These are phyloP conservation scores for Peromyscus californicus DNA, from an alignment of 2,113 vertebrate genomes.

Conservation along the genomic window DNA sequence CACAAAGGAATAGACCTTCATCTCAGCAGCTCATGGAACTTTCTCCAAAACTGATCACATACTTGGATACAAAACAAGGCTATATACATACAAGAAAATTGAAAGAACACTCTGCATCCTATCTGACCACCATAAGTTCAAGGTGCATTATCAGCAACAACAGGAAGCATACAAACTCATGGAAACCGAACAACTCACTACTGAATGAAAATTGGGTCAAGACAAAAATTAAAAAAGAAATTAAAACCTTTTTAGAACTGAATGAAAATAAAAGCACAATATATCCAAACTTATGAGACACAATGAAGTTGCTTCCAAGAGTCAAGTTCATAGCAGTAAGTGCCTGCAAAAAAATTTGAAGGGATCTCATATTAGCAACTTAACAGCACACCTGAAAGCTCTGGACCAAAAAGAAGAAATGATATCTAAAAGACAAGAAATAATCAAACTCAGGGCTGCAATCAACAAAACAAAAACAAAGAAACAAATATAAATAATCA, in stretches of 20 bases:
- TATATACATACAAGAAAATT: not conserved
- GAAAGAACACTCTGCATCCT: not conserved
- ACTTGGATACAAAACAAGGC: not conserved
- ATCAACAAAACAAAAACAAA: not conserved
- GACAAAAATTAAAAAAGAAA: not conserved
- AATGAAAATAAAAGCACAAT: not conserved
- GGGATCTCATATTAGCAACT: not conserved
- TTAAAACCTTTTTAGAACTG: not conserved
- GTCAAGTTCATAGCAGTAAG: not conserved
- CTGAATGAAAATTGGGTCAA: not conserved
- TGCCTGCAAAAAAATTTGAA: not conserved
- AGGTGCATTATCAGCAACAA: not conserved
- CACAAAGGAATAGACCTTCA: not conserved
- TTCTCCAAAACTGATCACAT: not conserved
- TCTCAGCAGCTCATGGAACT: not conserved
- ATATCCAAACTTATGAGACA: not conserved
- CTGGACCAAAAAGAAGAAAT: not conserved
- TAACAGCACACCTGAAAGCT: not conserved
- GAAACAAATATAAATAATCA: not conserved
- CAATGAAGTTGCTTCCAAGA: not conserved
- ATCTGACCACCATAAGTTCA: not conserved
- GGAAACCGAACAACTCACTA: not conserved
- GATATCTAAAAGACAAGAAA: not conserved
- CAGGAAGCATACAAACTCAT: not conserved
- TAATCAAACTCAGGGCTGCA: not conserved